phyloP scores from a whole-genome alignment of 2,797 vertebrate genomes.

The Fringilla coelebs region DNA sequence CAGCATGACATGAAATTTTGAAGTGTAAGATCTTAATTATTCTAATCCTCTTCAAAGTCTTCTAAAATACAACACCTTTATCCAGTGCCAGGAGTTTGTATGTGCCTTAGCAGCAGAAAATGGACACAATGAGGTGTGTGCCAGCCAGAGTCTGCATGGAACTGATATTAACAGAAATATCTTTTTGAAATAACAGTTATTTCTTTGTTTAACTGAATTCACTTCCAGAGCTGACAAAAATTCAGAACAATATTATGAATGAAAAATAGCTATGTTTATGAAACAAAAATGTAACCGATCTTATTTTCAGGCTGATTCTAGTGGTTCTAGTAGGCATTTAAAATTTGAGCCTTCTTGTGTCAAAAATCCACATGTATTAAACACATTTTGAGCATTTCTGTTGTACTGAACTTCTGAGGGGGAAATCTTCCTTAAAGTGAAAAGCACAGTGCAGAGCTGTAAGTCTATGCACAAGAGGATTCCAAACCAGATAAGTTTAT shows the following conservation, averaged over 20 bases:
- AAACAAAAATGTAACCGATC: not conserved
- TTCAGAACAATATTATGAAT: not conserved
- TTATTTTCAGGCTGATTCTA: not conserved
- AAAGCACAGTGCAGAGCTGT: not conserved
- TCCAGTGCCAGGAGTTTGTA: not conserved
- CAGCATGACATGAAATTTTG: not conserved
- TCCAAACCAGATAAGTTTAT: not conserved
- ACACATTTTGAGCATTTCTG: not conserved
- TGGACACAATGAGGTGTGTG: not conserved
- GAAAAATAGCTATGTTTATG: not conserved
- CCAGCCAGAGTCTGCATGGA: not conserved
- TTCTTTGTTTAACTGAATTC: not conserved
- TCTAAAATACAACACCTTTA: not conserved
- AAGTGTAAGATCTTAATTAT: not conserved
- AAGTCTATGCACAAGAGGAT: not conserved
- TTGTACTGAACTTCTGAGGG: not conserved
- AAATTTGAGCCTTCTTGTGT: not conserved
- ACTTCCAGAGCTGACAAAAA: not conserved
- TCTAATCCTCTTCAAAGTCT: not conserved
- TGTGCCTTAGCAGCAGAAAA: not conserved
- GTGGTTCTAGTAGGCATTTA: not conserved
- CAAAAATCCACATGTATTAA: not conserved
- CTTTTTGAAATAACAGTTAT: not conserved
- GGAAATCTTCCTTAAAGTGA: not conserved
- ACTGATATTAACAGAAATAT: not conserved